A percentile compares a stretch with the other conserved stretches of the same genome.
phyloP scores from a whole-genome alignment of 2,888 invertebrate species.

The Dusona sp. region DNA sequence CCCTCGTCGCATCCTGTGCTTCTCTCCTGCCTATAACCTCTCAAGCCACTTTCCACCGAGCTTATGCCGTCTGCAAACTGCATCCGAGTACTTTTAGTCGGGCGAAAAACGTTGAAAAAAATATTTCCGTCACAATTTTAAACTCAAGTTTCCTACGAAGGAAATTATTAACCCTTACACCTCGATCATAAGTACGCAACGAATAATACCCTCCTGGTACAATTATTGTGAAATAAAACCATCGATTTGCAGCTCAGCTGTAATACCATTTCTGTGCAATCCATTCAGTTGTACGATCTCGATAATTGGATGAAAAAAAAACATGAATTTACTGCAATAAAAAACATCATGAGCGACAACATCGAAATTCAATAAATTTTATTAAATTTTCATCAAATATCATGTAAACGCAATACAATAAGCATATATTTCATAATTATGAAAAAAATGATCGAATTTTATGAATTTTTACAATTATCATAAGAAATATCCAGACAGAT shows the following conservation, averaged over 20 bases:
- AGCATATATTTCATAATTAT: not conserved
- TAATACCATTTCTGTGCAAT: not conserved
- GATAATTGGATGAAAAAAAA: not conserved
- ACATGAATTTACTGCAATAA: not conserved
- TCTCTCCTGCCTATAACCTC: conserved; percentile 33
- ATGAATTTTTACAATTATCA: not conserved
- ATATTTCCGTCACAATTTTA: not conserved
- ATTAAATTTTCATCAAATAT: not conserved
- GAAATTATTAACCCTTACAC: not conserved
- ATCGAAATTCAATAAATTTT: no score
- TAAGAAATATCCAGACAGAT: not conserved
- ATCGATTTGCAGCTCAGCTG: not conserved
- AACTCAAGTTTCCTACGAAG: not conserved
- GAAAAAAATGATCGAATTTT: not conserved
- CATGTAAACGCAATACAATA: not conserved
- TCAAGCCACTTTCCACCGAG: conserved; percentile 42
- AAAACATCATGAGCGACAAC: not conserved
- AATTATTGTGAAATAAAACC: not conserved
- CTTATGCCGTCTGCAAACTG: conserved; percentile 21
- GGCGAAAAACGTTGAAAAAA: not conserved
- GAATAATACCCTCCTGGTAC: not conserved
- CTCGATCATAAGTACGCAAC: not conserved
- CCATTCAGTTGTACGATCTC: not conserved
- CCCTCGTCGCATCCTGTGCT: conserved; percentile 36
- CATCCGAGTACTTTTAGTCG: conserved; percentile 32